A percentile compares a stretch with the other conserved stretches of the same genome.
Evolutionary conservation across 2,888 invertebrate genomes (phyloP).

Genomic region (Toxonevra muliebris): DNA sequence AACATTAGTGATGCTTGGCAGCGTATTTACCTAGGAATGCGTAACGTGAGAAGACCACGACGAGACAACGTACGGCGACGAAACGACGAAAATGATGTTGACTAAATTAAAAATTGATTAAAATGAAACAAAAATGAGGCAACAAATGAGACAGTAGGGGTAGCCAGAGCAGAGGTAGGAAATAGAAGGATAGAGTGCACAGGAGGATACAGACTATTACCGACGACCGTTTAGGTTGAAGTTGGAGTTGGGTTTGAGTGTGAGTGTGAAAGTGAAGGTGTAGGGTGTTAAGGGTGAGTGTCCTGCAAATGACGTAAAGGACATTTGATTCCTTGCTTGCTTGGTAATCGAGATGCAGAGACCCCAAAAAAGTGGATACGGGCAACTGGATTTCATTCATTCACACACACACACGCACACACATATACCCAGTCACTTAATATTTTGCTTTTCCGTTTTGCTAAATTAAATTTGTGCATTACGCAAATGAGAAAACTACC

Average conservation of each 20-base stretch:
- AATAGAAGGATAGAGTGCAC: too few relatives aligned
- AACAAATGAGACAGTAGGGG: neutral
- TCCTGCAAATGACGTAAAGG: conserved; percentile 16
- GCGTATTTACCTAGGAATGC: conserved; percentile 54
- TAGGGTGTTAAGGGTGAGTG: neutral
- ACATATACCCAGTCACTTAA: too few relatives aligned
- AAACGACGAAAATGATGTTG: neutral
- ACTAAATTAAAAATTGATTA: conserved; percentile 60
- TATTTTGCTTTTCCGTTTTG: conserved; percentile 21
- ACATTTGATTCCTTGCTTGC: conserved; percentile 45
- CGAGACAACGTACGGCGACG: conserved; percentile 20
- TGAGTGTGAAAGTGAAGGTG: neutral
- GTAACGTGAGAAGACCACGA: conserved; percentile 48
- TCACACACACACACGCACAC: too few relatives aligned
- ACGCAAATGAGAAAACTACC: conserved; percentile 50
- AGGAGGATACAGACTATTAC: conserved; percentile 55
- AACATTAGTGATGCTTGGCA: conserved; percentile 52
- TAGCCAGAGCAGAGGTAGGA: neutral
- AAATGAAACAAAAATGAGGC: conserved; percentile 45
- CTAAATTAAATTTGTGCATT: conserved; percentile 58
- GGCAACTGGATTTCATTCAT: neutral
- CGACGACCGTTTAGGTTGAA: conserved; percentile 33
- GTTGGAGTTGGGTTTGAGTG: too few relatives aligned
- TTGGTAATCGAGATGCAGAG: neutral
- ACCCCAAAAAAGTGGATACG: neutral